Conservation (phyloP, 2,797 vertebrate genomes). For the Emys orbicularis region DNA sequence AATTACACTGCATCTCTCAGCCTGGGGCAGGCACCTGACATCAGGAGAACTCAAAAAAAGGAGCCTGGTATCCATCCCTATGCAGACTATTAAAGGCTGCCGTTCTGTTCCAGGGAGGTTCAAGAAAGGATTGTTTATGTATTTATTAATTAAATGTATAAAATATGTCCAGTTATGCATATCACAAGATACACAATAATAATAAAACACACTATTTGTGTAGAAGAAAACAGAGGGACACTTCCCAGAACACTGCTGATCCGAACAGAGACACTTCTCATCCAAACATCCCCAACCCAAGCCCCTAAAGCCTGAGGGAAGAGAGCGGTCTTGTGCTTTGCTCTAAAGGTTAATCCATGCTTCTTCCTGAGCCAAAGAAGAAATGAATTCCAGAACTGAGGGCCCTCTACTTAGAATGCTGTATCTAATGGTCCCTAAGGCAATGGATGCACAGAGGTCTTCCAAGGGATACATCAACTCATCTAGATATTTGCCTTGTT, state of each 20-base stretch:
- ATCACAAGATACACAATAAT: not conserved
- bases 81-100: not conserved
- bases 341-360: not conserved
- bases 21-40: rapidly evolving
- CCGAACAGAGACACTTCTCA: not conserved
- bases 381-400: not conserved
- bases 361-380: not conserved
- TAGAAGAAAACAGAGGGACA: not conserved
- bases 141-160: conserved; percentile 30
- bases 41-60: not conserved
- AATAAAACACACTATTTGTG: not conserved
- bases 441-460: no score
- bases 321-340: not conserved
- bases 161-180: not conserved
- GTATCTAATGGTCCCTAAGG: not conserved
- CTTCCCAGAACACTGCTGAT: not conserved
- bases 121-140: conserved; percentile 8
- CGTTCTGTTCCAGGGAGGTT: not conserved
- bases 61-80: rapidly evolving
- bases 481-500: no score
- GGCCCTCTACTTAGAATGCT: not conserved
- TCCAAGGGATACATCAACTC: no score
- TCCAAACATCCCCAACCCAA: not conserved
- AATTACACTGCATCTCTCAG: not conserved
- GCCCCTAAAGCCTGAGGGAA: rapidly evolving